phyloP scores from a whole-genome alignment of 2,113 vertebrate genomes.

The Thunnus thynnus region DNA sequence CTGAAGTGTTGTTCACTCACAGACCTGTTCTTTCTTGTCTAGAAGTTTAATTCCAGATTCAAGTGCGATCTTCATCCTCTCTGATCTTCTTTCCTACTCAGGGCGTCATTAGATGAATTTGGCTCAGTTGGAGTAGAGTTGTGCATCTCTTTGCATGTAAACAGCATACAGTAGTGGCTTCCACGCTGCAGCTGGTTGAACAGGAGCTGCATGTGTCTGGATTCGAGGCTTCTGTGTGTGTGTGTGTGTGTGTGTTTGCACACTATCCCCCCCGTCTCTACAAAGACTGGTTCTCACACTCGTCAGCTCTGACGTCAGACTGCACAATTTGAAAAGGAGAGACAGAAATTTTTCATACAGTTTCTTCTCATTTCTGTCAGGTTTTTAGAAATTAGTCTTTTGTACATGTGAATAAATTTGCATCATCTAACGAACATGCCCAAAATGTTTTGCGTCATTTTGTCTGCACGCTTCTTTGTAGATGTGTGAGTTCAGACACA shows the following conservation, averaged over 20 bases:
- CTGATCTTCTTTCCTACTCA: background rate
- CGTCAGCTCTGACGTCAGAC: conserved; percentile 30
- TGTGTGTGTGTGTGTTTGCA: too few relatives aligned
- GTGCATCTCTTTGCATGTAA: conserved; percentile 8
- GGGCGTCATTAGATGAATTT: background rate
- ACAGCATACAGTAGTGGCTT: conserved; percentile 17
- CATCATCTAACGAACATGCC: too few relatives aligned
- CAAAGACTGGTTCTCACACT: conserved; percentile 49
- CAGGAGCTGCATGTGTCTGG: conserved; percentile 46
- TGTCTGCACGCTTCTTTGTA: background rate
- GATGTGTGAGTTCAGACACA: background rate
- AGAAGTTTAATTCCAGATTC: background rate
- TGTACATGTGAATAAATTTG: too few relatives aligned
- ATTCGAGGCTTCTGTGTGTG: conserved; percentile 10
- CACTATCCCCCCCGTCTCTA: background rate
- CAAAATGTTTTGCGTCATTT: background rate
- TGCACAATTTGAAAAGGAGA: conserved; percentile 20
- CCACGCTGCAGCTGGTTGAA: conserved; percentile 43
- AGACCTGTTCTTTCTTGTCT: background rate
- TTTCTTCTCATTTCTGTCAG: too few relatives aligned
- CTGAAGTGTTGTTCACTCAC: background rate
- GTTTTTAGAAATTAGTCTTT: background rate
- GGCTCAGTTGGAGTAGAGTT: background rate
- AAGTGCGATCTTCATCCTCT: background rate
- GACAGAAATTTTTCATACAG: too few relatives aligned